Base-by-base conservation (phyloP, 2,113 vertebrate genomes). In the Gambusia holbrooki region DNA sequence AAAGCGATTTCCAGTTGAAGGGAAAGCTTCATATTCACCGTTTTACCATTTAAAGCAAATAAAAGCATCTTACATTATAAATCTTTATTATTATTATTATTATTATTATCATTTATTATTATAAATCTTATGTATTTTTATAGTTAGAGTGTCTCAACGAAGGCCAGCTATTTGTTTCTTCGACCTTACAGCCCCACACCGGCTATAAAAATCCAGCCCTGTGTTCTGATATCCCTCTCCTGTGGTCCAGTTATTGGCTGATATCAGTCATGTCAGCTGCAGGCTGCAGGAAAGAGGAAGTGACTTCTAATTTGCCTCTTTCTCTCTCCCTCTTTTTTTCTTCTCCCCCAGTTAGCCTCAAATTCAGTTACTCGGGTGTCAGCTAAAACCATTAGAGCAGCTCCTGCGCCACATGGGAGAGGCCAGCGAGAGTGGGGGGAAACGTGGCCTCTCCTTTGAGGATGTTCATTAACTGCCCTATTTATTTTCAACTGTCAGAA, bases 401-500 rank as follows among this genome's bases (percentile, higher is more conserved):
- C 80, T 86, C 69, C 84, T 14, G 66, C 77, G 1, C 75, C 81
- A 30, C 76, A 80, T 67, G 79, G 90, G 88, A 89, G 88, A 74
- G 73, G 79, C 60, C 32, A 27, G 72, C 45, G 28, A 82, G 84
- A 82, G 82, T 15, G 60, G 74, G 77, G 74, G 77, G 74, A 79
- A 88, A 85, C 85, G 73, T 74, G 78, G 75, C 79, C 80, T 82
- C 79, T 73, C 82, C 83, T 87, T 79, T 90, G 87, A 92, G 92
- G 86, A 85, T 80, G 84, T 94, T 91, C 92, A 92, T 93, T 93
- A 91, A 92, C 92, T 87, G 85, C 79, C 79, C 83, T 83, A 91
- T 95, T 94, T 93, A 90, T 94, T 94, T 95, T 92, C 82, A 91
- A 84, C 90, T 94, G 93, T 94, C 93, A 93, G 78, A 88, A 87